These are phyloP conservation scores for Steinernema scapterisci DNA, from an alignment of 2,888 invertebrate species.

Conservation along the genomic window DNA sequence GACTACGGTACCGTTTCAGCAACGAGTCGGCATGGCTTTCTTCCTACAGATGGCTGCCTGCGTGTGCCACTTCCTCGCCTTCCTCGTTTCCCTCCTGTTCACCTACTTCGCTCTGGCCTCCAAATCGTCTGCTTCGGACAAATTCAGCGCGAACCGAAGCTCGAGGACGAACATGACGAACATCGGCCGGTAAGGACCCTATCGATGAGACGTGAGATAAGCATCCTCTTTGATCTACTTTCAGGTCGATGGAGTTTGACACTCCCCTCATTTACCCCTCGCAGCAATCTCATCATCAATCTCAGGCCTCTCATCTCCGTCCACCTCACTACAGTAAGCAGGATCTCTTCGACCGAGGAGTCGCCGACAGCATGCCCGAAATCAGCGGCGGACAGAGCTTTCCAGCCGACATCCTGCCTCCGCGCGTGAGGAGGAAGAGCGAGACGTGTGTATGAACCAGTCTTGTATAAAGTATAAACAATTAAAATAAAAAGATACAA, in stretches of 20 bases:
- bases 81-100: conserved; percentile 61
- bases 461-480: conserved; percentile 9
- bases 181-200: conserved; percentile 56
- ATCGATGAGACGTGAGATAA: neutral
- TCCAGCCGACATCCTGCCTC: conserved; percentile 54
- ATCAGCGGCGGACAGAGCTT: conserved; percentile 42
- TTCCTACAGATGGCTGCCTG: conserved; percentile 66
- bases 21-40: conserved; percentile 65
- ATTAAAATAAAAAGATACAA: conserved; percentile 22
- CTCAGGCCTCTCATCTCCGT: conserved; percentile 35
- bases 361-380: conserved; percentile 66
- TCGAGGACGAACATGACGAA: conserved; percentile 66
- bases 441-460: conserved; percentile 61
- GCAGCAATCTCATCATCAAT: conserved; percentile 51
- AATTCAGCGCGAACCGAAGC: conserved; percentile 59
- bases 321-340: conserved; percentile 47
- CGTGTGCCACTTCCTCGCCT: conserved; percentile 62
- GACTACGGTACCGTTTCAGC: conserved; percentile 45
- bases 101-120: conserved; percentile 61
- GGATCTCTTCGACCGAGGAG: conserved; percentile 50
- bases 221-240: conserved; percentile 33
- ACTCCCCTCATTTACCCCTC: conserved; percentile 54
- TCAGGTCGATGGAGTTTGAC: conserved; percentile 66
- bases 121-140: conserved; percentile 54
- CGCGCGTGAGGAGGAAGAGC: conserved; percentile 61